Conservation (phyloP, 2,888 invertebrate genomes). For the Cinara cedri region DNA sequence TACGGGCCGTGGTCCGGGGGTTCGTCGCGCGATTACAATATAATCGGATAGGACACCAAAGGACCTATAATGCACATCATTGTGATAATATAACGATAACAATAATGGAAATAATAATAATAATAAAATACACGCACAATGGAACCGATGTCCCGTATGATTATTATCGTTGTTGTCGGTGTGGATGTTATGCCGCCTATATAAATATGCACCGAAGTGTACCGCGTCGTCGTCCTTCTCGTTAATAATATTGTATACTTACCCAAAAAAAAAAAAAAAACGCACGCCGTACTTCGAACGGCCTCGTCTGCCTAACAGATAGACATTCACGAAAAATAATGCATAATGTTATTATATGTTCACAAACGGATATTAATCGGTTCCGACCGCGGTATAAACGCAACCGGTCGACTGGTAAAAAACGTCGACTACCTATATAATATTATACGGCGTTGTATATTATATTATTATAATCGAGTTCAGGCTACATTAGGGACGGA, state of each 20-base stretch:
- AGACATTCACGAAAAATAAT: too few relatives aligned
- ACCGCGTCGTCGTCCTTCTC: neutral
- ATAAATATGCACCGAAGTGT: neutral
- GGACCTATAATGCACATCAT: too few relatives aligned
- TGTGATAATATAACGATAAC: neutral
- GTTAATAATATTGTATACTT: neutral
- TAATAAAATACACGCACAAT: slow-evolving; percentile 15
- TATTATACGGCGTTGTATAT: too few relatives aligned
- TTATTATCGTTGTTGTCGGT: slow-evolving; percentile 41
- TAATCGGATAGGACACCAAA: too few relatives aligned
- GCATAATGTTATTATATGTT: too few relatives aligned
- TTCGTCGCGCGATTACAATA: too few relatives aligned
- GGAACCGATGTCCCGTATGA: slow-evolving; percentile 40
- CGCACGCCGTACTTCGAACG: neutral
- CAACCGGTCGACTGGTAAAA: neutral
- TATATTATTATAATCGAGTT: too few relatives aligned
- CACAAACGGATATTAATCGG: slow-evolving; percentile 15
- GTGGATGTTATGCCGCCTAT: neutral
- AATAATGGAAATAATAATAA: slow-evolving; percentile 2
- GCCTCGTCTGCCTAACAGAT: neutral
- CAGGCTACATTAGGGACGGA: too few relatives aligned
- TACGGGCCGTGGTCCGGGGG: too few relatives aligned
- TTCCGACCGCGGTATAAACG: neutral
- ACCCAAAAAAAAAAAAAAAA: too few relatives aligned
- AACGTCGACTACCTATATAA: neutral